Conservation (phyloP, 2,888 invertebrate genomes). For the Sesamia inferens region DNA sequence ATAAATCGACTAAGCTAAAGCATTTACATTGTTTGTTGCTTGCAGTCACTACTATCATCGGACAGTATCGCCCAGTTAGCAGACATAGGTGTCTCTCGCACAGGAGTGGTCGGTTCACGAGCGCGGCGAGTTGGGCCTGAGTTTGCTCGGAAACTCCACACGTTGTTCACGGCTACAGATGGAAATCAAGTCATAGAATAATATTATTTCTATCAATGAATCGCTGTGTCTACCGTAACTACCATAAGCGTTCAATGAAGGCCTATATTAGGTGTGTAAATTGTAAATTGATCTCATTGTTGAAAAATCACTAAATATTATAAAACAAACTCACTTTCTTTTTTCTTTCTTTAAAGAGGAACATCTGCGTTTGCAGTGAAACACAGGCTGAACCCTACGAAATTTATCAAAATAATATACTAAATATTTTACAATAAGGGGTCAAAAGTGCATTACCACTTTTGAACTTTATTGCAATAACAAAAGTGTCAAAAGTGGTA, state of each 20-base stretch:
- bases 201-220: neutral
- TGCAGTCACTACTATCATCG: constrained; percentile 15
- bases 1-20: neutral
- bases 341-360: too few relatives aligned
- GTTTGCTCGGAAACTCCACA: constrained; percentile 11
- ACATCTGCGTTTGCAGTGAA: too few relatives aligned
- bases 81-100: constrained; percentile 7
- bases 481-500: too few relatives aligned
- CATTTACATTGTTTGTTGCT: neutral
- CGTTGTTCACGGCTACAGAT: constrained; percentile 13
- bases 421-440: too few relatives aligned
- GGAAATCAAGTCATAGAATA: constrained; percentile 17
- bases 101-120: constrained; percentile 9
- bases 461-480: too few relatives aligned
- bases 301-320: too few relatives aligned
- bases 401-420: too few relatives aligned
- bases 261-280: neutral
- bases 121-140: constrained; percentile 5
- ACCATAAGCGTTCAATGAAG: neutral
- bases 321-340: too few relatives aligned
- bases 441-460: too few relatives aligned
- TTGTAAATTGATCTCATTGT: neutral
- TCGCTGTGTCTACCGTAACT: neutral
- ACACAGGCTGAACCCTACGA: too few relatives aligned
- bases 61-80: constrained; percentile 13